Evolutionary conservation across 2,797 vertebrate species (phyloP), one percentile per base, ranked within the genome.

Genomic region (Crocodylus rhombifer): DNA sequence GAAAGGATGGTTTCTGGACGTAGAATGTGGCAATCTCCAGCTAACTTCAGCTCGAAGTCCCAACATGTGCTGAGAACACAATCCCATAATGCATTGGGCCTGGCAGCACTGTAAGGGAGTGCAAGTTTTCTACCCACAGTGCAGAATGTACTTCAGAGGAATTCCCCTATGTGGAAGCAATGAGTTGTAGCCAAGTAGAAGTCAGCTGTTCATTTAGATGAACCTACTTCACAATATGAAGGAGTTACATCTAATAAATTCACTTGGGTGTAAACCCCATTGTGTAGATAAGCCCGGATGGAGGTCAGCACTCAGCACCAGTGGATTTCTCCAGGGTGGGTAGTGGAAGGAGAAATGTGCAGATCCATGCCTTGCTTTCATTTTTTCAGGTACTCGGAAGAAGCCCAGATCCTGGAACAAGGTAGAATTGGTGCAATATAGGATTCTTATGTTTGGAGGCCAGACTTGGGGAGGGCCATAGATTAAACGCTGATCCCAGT

Each of bases 201-300:
- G 80, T 62, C 42, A 1, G 0, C 51, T 87, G 73, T 91, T 65
- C 83, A 75, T 91, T 77, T 65, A 80, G 88, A 69, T 79, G 87
- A 88, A 87, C 89, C 91, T 91, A 87, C 84, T 36, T 95, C 71
- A 58, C 83, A 21, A 9, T 0, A n/a, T 79, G 92, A 33, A 87
- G 79, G 12, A 74, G 6, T 77, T 91, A 86, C 89, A 1, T 82
- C 85, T 93, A 21, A 85, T 78, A 80, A n/a, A 55, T 60, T 9
- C 0, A 0, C 84, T 86, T 62, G 36, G 85, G 61, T 82, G 83
- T 88, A 88, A 74, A 81, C 80, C 65, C 89, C 87, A 74, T 21
- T 4, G 7, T 77, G 65, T 23, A 91, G 69, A 17, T 15, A 15
- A 0, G 6, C 17, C 62, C 33, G 30, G 1, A 42, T 1, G 2